These are phyloP conservation scores for Piscicola geometra DNA, from an alignment of 2,888 invertebrate species.

Conservation along the genomic window DNA sequence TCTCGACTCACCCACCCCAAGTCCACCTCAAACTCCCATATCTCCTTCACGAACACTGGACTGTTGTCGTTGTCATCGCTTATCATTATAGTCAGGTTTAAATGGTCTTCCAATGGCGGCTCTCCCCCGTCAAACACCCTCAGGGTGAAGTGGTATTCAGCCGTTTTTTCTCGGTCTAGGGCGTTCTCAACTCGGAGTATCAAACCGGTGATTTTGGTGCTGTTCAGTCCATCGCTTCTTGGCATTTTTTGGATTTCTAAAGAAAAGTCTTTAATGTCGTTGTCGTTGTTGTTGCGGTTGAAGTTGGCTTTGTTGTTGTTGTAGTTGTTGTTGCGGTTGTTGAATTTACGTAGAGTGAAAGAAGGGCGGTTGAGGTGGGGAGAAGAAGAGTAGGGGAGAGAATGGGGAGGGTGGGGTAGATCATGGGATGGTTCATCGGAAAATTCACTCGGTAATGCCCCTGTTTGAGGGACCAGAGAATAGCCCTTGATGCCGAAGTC, in stretches of 20 bases:
- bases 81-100: not conserved
- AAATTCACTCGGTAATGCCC: no score
- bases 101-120: not conserved
- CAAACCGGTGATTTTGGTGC: not conserved
- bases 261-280: not conserved
- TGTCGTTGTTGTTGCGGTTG: no score
- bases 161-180: not conserved
- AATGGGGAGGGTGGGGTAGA: not conserved
- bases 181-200: not conserved
- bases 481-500: slow-evolving; percentile 10
- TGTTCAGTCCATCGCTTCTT: not conserved
- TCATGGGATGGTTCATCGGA: not conserved
- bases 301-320: not conserved
- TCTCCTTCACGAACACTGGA: not conserved
- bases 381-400: not conserved
- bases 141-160: not conserved
- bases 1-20: not conserved
- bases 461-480: not conserved
- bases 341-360: no score
- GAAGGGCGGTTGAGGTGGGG: slow-evolving; percentile 6
- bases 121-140: slow-evolving; percentile 8
- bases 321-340: not conserved
- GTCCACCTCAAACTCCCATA: not conserved
- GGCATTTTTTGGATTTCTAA: not conserved
- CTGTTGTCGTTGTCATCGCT: not conserved